phyloP scores from a whole-genome alignment of 1,140 invertebrate genomes.

The Diploscapter pachys region DNA sequence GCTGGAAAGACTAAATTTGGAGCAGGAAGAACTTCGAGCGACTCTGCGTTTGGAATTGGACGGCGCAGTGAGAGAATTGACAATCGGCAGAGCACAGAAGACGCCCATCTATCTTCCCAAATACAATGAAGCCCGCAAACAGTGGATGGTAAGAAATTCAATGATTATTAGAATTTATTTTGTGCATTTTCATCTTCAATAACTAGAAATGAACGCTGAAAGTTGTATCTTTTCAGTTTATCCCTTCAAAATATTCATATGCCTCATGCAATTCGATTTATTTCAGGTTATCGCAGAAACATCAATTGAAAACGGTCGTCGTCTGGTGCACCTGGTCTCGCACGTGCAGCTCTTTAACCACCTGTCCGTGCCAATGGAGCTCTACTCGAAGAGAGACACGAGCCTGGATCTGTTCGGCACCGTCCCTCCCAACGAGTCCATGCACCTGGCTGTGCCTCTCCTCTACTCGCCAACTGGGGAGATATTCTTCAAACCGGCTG shows the following conservation, averaged over 20 bases:
- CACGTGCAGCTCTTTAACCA: slow-evolving; percentile 68
- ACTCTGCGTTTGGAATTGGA: slow-evolving; percentile 54
- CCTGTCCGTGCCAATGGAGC: slow-evolving; percentile 73
- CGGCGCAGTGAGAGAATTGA: slow-evolving; percentile 66
- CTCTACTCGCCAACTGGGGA: slow-evolving; percentile 81
- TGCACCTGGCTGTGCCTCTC: slow-evolving; percentile 78
- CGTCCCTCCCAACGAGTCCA: slow-evolving; percentile 66
- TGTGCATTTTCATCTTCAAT: slow-evolving; percentile 68
- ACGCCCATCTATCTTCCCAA: slow-evolving; percentile 75
- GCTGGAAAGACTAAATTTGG: slow-evolving; percentile 8
- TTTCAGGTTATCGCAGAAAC: slow-evolving; percentile 35
- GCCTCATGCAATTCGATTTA: too few relatives aligned
- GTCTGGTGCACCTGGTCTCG: slow-evolving; percentile 34
- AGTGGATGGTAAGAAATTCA: slow-evolving; percentile 67
- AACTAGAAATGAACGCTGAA: slow-evolving; percentile 68
- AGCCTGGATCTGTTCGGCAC: slow-evolving; percentile 73
- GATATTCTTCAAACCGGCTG: slow-evolving; percentile 71
- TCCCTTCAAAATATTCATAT: too few relatives aligned
- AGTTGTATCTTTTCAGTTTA: too few relatives aligned
- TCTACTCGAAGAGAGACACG: slow-evolving; percentile 71
- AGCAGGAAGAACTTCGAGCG: slow-evolving; percentile 35
- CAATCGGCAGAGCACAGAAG: slow-evolving; percentile 80
- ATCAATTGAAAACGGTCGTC: slow-evolving; percentile 44
- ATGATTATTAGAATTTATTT: slow-evolving; percentile 63
- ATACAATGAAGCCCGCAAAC: slow-evolving; percentile 66